Percentiles rank a stretch among this genome's conserved stretches.
Evolutionary conservation across 2,797 vertebrate genomes (phyloP).

Genomic region (Neopelma chrysocephalum): DNA sequence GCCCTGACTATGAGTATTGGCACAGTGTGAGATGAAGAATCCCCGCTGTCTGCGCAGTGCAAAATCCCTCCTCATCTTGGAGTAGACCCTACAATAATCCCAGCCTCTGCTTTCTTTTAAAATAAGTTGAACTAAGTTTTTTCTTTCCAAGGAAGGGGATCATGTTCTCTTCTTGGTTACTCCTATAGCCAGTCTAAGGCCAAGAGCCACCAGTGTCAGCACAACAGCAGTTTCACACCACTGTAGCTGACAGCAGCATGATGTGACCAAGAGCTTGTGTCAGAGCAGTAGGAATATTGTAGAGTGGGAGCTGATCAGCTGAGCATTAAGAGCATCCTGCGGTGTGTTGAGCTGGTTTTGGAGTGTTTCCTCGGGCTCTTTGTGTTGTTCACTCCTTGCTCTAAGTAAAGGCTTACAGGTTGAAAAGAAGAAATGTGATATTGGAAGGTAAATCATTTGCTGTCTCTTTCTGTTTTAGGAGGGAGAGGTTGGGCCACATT

Average conservation of each 20-base stretch:
- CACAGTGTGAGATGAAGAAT: background rate
- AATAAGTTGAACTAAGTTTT: background rate
- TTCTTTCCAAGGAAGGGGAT: background rate
- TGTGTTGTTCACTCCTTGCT: background rate
- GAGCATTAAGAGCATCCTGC: background rate
- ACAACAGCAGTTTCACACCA: background rate
- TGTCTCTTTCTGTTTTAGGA: constrained; percentile 74
- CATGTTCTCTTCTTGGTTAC: background rate
- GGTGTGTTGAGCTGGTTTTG: background rate
- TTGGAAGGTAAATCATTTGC: constrained; percentile 1
- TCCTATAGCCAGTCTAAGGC: background rate
- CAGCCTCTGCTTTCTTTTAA: background rate
- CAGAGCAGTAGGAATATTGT: background rate
- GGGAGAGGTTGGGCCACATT: constrained; percentile 87
- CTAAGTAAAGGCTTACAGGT: background rate
- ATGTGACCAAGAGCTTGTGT: background rate
- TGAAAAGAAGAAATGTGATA: background rate
- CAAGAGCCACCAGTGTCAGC: background rate
- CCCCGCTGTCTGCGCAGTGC: background rate
- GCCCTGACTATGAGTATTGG: background rate
- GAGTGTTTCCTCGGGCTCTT: background rate
- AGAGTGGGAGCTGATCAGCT: background rate
- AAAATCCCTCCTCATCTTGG: background rate
- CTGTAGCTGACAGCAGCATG: background rate
- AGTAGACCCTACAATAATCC: background rate